Base-by-base conservation (phyloP, 2,797 vertebrate species). In the Halcyon leucocephala region DNA sequence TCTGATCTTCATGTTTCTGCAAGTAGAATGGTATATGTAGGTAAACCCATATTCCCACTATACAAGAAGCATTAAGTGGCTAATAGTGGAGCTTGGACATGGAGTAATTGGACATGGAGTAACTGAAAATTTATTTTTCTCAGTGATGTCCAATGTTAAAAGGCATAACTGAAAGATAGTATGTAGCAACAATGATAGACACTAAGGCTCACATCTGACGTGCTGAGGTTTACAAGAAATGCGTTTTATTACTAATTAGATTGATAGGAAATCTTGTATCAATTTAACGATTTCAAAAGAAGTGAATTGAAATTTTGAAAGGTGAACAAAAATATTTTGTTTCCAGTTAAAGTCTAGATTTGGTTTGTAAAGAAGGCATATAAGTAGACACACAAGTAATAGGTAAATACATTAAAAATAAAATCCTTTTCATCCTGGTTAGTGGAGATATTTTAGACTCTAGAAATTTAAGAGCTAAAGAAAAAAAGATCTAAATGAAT, bases 141-240 rank as follows among this genome's bases (percentile, higher is more conserved):
- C 29, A 7, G 1, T 33, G 9, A 4, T 20, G 12, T 2, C 10
- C 31, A 57, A 0, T 48, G 4, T 37, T 84, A 86, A 18, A 60
- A 81, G 55, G 74, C 10, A 41, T 22, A 62, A 74, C 19, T 52
- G 29, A 37, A 82, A 37, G 12, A 21, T 33, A 2, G 2, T 33
- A 26, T 19, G 5, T 37, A 49, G 13, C 26, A 73, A 42, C 16
- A 25, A 0, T 33, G 20, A 39, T 2, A 37, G 17, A 18, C 4
- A 2, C 6, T 18, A 42, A 31, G 16, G 17, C 7, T 86, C 21
- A 24, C 0, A 0, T 60, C 28, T 78, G 14, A n/a, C 10, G 22
- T 18, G 6, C 42, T 71, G 15, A 71, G 4, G 12, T 78, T 81
- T 65, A 57, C 17, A 58, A 49, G 9, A 29, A 82, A 61, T 44